Evolutionary conservation across 2,888 invertebrate genomes (phyloP), one percentile per base, ranked within the genome.

Genomic region (Helobdella robusta): DNA sequence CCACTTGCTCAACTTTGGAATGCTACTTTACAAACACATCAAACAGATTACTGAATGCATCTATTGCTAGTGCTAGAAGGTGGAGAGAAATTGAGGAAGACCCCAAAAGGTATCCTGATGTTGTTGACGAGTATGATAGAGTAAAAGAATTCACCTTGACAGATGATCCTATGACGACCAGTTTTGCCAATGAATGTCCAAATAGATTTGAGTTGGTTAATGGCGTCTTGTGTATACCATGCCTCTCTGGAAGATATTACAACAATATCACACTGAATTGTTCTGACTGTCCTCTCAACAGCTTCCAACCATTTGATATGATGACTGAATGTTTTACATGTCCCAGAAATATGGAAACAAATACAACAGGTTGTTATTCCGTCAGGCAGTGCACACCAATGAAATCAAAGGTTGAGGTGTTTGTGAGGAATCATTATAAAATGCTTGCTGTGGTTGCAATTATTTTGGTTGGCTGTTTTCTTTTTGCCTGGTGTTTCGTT

Each of bases 151-250:
- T 65, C 20, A 46, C 15, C n/a, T 35, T 65, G 20, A 35, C 30
- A 23, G 23, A 8, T 15, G 32, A 30, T n/a, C 15, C 5, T 0
- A 23, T 23, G 15, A 48, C 8, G 15, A 30, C 35, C 30, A 25
- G 34, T 4, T 34, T 58, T 52, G 23, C 46, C 5, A 32, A 35
- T 4, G 20, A 20, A 8, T 65, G 65, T 23, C 59, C 40, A 23
- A 8, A 32, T 6, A 59, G 40, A 5, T 65, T 48, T 28, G 20
- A 23, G 11, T 32, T 65, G 1, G 58, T 44, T 23, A 46, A 65
- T 20, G 28, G 34, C 48, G 32, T 44, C 56, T 36, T 65, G 44
- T 65, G 65, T 35, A 44, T 65, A 4, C 65, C 65, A 18, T 65
- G 65, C 50, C 35, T 58, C n/a, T 32, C 44, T 5, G 65, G 65